These are phyloP conservation scores for Heliornis fulica DNA, from an alignment of 2,113 vertebrate species.

Conservation along the genomic window DNA sequence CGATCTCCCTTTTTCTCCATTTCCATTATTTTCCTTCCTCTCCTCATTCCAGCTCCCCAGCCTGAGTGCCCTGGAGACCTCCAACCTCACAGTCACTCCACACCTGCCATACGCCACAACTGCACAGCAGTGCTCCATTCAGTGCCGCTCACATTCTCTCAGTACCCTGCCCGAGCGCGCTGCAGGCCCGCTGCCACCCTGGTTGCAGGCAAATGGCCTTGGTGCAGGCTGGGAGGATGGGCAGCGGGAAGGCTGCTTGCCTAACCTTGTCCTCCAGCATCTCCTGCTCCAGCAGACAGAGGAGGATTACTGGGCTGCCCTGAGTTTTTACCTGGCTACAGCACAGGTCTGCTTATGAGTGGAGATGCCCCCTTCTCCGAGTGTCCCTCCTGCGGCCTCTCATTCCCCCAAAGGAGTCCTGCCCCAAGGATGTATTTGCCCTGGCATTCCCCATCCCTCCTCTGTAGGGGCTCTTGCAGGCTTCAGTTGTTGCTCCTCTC, in stretches of 20 bases:
- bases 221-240: neutral
- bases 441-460: rapidly evolving
- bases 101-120: rapidly evolving
- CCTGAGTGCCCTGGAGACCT: neutral
- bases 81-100: rapidly evolving
- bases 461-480: neutral
- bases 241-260: neutral
- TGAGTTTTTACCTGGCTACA: neutral
- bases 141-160: rapidly evolving
- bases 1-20: neutral
- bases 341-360: neutral
- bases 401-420: neutral
- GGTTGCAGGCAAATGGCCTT: neutral
- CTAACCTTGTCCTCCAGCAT: neutral
- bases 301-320: neutral
- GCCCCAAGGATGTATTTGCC: neutral
- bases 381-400: neutral
- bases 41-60: neutral
- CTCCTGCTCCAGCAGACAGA: neutral
- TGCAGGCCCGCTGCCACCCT: neutral
- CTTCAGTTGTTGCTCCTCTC: neutral
- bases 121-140: neutral
- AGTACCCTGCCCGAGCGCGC: rapidly evolving
- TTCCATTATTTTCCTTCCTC: neutral
- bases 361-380: neutral